These are phyloP conservation scores for Anarhynchus alexandrinus DNA, from an alignment of 2,113 vertebrate species.

Conservation along the genomic window DNA sequence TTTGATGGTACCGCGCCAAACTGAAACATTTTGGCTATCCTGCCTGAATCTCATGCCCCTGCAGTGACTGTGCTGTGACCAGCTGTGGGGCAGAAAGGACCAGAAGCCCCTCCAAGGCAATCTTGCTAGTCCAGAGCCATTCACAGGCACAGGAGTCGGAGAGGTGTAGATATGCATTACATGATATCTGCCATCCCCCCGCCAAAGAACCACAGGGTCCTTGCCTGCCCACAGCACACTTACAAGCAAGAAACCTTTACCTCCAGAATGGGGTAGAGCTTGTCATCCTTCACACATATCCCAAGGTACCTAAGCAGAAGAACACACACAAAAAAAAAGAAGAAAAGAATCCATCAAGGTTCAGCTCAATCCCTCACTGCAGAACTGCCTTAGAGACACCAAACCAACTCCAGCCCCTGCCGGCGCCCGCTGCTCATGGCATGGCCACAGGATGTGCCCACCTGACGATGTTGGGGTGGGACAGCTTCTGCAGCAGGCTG, in stretches of 20 bases:
- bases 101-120: neutral
- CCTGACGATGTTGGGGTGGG: conserved; percentile 90
- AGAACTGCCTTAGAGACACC: neutral
- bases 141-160: neutral
- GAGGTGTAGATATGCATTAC: neutral
- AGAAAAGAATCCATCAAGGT: neutral
- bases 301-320: conserved; percentile 81
- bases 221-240: neutral
- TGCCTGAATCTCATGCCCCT: neutral
- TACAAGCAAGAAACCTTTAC: conserved; percentile 54
- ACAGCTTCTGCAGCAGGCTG: conserved; percentile 87
- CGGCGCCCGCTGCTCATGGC: neutral
- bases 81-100: neutral
- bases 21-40: neutral
- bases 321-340: neutral
- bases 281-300: conserved; percentile 87
- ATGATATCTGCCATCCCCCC: neutral
- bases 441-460: neutral
- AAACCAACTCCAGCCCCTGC: neutral
- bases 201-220: neutral
- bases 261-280: conserved; percentile 87
- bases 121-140: neutral
- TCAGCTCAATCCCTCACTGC: neutral
- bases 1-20: neutral
- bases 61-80: neutral